Percentiles rank a stretch among this genome's conserved stretches.
Evolutionary conservation across 2,797 vertebrate genomes (phyloP).

Genomic region (Pseudochromis fuscus): DNA sequence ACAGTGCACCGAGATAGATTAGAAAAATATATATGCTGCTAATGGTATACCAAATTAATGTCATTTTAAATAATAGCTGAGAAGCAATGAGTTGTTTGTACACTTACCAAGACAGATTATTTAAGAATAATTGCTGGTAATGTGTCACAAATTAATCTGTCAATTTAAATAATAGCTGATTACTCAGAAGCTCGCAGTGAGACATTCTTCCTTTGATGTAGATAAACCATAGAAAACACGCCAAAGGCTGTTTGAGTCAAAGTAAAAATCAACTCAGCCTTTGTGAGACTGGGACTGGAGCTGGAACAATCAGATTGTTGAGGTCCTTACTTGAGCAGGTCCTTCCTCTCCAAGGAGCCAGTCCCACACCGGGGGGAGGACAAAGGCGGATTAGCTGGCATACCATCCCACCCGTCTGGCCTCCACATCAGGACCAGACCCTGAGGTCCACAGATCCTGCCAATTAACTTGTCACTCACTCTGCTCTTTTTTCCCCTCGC

Average conservation of each 20-base stretch:
- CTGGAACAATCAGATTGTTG: conserved; percentile 74
- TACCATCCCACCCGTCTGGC: conserved; percentile 77
- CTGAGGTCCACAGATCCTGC: conserved; percentile 77
- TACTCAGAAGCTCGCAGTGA: conserved; percentile 24
- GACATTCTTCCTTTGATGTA: conserved; percentile 54
- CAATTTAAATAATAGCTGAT: conserved; percentile 52
- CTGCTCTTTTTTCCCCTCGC: conserved; percentile 64
- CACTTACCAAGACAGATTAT: conserved; percentile 24
- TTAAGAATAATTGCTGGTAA: conserved; percentile 33
- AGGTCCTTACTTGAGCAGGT: conserved; percentile 68
- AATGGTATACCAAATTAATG: conserved; percentile 52
- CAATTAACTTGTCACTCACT: conserved; percentile 88
- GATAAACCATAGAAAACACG: conserved; percentile 40
- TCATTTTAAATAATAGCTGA: conserved; percentile 49
- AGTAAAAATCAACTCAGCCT: conserved; percentile 51
- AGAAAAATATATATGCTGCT: conserved; percentile 26
- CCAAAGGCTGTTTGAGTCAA: conserved; percentile 53
- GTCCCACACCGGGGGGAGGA: conserved; percentile 61
- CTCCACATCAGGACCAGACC: conserved; percentile 80
- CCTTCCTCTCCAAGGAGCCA: conserved; percentile 70
- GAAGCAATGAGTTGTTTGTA: conserved; percentile 47
- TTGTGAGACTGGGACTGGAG: conserved; percentile 55
- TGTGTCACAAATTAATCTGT: conserved; percentile 46
- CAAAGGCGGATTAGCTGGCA: conserved; percentile 84
- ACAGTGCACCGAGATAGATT: conserved; percentile 24